phyloP scores from a whole-genome alignment of 1,140 invertebrate genomes.

The Drosophila burlai region DNA sequence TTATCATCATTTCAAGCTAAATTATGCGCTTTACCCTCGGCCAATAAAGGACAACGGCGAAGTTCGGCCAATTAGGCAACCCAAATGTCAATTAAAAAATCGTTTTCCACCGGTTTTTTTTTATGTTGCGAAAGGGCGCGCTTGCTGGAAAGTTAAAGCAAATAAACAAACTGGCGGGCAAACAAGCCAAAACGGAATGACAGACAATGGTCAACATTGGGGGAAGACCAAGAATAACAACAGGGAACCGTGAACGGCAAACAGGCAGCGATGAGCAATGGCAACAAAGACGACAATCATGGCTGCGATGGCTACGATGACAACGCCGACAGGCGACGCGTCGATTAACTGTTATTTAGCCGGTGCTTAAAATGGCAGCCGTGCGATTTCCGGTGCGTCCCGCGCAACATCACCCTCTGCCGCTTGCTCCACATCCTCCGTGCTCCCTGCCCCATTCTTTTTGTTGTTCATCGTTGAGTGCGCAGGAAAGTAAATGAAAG shows the following conservation, averaged over 20 bases:
- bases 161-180: slow-evolving; percentile 63
- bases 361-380: slow-evolving; percentile 78
- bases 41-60: slow-evolving; percentile 17
- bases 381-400: slow-evolving; percentile 65
- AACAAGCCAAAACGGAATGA: slow-evolving; percentile 38
- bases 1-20: slow-evolving; percentile 39
- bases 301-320: slow-evolving; percentile 46
- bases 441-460: slow-evolving; percentile 3
- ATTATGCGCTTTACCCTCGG: slow-evolving; percentile 38
- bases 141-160: slow-evolving; percentile 50
- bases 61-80: slow-evolving; percentile 63
- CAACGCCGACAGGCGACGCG: slow-evolving; percentile 64
- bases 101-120: slow-evolving; percentile 20
- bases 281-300: slow-evolving; percentile 45
- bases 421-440: background rate
- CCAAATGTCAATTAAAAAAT: slow-evolving; percentile 61
- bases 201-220: slow-evolving; percentile 63
- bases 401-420: slow-evolving; percentile 1
- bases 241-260: slow-evolving; percentile 23
- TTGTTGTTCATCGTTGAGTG: slow-evolving; percentile 56
- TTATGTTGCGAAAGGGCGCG: slow-evolving; percentile 52
- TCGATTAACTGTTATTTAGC: slow-evolving; percentile 81
- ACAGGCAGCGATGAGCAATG: slow-evolving; percentile 17
- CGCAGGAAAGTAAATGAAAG: slow-evolving; percentile 77
- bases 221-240: slow-evolving; percentile 40